Evolutionary conservation across 1,140 invertebrate species (phyloP), one percentile per base, ranked within the genome.

Genomic region (Eupristina koningsbergeri): DNA sequence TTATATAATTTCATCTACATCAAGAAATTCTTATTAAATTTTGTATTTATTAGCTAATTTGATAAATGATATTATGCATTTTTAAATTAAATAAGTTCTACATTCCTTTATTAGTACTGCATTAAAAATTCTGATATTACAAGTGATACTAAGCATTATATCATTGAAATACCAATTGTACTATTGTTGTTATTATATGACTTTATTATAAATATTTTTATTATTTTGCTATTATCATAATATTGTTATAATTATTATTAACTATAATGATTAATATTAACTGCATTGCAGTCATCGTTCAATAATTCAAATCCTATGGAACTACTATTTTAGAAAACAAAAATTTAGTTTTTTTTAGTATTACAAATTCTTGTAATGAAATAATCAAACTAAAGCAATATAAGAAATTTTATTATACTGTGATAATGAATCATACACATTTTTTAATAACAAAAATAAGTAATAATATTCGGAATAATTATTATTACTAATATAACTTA

Each of bases 141-240:
- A 50, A 71, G 80, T 81, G 80, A 81, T 81, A 77, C 45, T 77
- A 82, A 26, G 34, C 61, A 82, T 82, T 76, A 69, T 53, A 75
- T 63, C 47, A 63, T 67, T 39, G 22, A 76, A 77, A 39, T 77
- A 77, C 81, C 45, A 77, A 67, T 76, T 53, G 74, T 77, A 82
- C 81, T 67, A 74, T 82, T 82, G 29, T 82, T 82, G 63, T 77
- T 81, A 81, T 73, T 36, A 61, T 77, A 82, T 67, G 64, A 82
- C 13, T 29, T 67, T 76, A 81, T 75, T 81, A 71, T 53, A 76
- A 67, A 76, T 82, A 81, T 61, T 81, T 81, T 77, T 77, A 82
- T 82, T 76, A 82, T 69, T 76, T 82, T 74, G 29, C 63, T 76
- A 82, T 67, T 53, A 53, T 45, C 63, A 63, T 61, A 63, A 81